These are phyloP conservation scores for Agrochola litura DNA, from an alignment of 2,888 invertebrate species.

Conservation along the genomic window DNA sequence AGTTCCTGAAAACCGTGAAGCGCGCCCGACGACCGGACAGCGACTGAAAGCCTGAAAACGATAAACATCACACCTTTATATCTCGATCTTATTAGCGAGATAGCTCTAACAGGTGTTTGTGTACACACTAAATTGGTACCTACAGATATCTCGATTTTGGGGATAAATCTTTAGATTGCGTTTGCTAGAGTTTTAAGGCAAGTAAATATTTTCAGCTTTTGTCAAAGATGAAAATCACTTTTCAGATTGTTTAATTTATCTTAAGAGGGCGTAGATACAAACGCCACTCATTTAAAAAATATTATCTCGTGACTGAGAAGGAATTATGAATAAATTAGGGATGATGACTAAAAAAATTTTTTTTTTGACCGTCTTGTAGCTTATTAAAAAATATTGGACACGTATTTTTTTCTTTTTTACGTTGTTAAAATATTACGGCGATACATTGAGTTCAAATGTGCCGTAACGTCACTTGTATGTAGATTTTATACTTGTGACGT, in stretches of 20 bases:
- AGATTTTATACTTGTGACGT: too few species aligned
- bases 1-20: conserved; percentile 72
- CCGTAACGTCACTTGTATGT: too few species aligned
- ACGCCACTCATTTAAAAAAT: too few species aligned
- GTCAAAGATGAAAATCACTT: neutral
- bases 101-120: conserved; percentile 49
- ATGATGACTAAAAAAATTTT: too few species aligned
- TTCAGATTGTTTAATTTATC: neutral
- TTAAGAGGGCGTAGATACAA: neutral
- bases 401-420: too few species aligned
- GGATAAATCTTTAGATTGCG: conserved; percentile 11
- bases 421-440: too few species aligned
- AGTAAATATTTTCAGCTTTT: neutral
- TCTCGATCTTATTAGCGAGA: conserved; percentile 57
- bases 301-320: too few species aligned
- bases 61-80: conserved; percentile 55
- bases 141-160: conserved; percentile 15
- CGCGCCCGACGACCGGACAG: conserved; percentile 69
- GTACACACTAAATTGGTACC: conserved; percentile 8
- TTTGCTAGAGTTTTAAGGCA: neutral
- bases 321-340: too few species aligned
- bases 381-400: too few species aligned
- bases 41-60: conserved; percentile 81
- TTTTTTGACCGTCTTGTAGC: too few species aligned
- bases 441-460: too few species aligned